These are phyloP conservation scores for Python bivittatus DNA, from an alignment of 2,113 vertebrate genomes.

Conservation along the genomic window DNA sequence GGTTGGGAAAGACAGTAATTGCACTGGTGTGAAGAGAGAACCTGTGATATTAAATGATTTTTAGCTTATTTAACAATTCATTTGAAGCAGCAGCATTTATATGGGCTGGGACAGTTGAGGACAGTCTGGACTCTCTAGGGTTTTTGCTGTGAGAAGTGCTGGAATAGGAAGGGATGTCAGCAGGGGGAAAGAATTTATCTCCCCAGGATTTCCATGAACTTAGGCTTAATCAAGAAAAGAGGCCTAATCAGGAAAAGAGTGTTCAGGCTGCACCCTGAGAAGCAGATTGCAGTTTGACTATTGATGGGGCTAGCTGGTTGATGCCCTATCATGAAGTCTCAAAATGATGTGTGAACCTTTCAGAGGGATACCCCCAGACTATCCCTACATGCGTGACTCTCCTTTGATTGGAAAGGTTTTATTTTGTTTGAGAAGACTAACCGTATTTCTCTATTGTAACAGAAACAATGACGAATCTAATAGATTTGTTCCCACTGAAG, in stretches of 20 bases:
- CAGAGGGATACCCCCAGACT: background rate
- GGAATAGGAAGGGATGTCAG: background rate
- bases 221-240: conserved; percentile 3
- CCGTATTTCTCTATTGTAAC: background rate
- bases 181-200: background rate
- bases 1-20: background rate
- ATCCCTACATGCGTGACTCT: background rate
- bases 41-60: background rate
- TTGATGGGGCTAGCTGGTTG: background rate
- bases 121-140: background rate
- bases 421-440: background rate
- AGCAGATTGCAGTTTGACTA: background rate
- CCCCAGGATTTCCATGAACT: background rate
- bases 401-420: background rate
- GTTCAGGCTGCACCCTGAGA: background rate
- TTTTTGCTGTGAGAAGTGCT: conserved; percentile 4
- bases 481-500: background rate
- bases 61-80: background rate
- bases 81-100: background rate
- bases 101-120: background rate
- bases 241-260: conserved; percentile 4
- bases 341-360: background rate
- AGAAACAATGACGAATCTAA: background rate
- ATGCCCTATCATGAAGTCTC: conserved; percentile 14
- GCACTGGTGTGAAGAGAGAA: background rate